Base-by-base conservation (phyloP, 2,888 invertebrate genomes). In the Neoitamus cyanurus region DNA sequence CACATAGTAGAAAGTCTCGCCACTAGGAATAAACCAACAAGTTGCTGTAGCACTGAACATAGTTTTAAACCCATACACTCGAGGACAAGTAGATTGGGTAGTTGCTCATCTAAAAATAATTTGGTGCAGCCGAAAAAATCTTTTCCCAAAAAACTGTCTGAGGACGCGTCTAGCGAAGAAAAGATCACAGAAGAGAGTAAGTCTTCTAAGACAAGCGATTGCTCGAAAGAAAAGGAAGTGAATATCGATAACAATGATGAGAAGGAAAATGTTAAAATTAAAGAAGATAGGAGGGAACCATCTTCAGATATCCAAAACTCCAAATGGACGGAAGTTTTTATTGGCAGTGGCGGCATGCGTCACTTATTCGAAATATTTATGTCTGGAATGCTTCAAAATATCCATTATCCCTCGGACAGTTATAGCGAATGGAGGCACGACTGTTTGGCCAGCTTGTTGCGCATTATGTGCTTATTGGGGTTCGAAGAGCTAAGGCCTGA, bases 321-420 rank as follows among this genome's bases (percentile, higher is more conserved):
- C 25, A 90, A 91, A 4, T 97, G 97, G 97, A 95, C 94, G 85
- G 94, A 95, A 86, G 91, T 95, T 87, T 98, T 98, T 89, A 95
- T 97, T 37, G 95, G 95, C 88, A 95, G 96, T 88, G 98, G 98
- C 13, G 98, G 98, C 0, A 91, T 98, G 87, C 93, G 96, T 85
- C 95, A 97, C 91, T 92, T 98, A 37, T 97, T 97, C 90, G 96
- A 97, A 89, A 97, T 98, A 87, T 97, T 98, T 92, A 96, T 97
- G 94, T 97, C 96, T 37, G 97, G 96, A 68, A 94, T 94, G 58
- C 90, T 97, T 86, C 96, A 97, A 92, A 94, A 94, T 83, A 94
- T 94, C 30, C 94, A 96, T 83, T 96, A 97, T 87, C 95, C 95
- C 88, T 88, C 88, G 72, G 91, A 90, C 77, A 85, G 89, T 9